Conservation (phyloP, 2,113 vertebrate species). For the Pteruthius melanotis region DNA sequence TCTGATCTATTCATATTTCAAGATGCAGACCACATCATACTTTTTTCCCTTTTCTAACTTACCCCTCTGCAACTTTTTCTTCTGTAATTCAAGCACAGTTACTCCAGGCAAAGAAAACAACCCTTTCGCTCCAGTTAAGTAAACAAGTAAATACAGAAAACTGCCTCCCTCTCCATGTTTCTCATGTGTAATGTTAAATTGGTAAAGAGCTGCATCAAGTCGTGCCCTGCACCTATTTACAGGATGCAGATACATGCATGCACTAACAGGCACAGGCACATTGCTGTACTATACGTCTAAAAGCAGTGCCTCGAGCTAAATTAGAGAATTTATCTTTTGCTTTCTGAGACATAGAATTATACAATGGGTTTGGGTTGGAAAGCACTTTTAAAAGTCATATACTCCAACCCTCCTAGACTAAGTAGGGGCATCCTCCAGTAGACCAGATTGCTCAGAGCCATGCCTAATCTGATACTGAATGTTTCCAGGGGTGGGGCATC, state of each 20-base stretch:
- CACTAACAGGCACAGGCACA: neutral
- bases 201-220: neutral
- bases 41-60: neutral
- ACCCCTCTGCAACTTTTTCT: neutral
- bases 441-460: neutral
- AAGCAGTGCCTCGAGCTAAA: neutral
- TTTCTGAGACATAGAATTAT: neutral
- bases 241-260: neutral
- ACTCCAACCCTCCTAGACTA: neutral
- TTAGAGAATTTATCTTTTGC: neutral
- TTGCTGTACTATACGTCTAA: neutral
- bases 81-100: neutral
- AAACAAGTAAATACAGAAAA: neutral
- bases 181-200: neutral
- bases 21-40: neutral
- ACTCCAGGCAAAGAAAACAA: neutral
- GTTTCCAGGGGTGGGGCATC: neutral
- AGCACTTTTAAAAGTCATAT: neutral
- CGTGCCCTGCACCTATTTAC: neutral
- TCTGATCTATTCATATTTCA: neutral
- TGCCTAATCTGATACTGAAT: accelerated
- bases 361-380: neutral
- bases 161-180: neutral
- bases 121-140: neutral
- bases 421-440: neutral